Conservation (phyloP, 2,113 vertebrate species). For the Gasterosteus nipponicus region DNA sequence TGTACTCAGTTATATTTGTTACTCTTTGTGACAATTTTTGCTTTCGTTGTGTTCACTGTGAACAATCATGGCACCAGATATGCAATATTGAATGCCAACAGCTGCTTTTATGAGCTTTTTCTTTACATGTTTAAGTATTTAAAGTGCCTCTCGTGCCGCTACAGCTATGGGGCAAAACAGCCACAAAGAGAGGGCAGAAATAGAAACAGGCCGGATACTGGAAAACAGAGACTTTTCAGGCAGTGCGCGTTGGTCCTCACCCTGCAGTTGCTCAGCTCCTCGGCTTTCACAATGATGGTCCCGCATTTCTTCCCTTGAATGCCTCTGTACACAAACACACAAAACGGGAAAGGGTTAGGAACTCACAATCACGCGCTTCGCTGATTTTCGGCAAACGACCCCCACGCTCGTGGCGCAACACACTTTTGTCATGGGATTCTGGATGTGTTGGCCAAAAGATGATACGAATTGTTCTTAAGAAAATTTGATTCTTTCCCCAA, state of each 20-base stretch:
- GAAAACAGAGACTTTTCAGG: background rate
- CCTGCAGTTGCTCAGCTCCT: conserved; percentile 95
- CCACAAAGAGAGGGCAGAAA: background rate
- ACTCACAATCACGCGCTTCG: background rate
- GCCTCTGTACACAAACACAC: conserved; percentile 82
- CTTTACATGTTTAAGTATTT: background rate
- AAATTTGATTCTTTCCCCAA: background rate
- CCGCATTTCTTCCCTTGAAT: conserved; percentile 97
- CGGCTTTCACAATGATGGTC: conserved; percentile 92
- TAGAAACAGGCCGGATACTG: background rate
- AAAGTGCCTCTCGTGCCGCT: background rate
- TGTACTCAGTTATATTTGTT: background rate
- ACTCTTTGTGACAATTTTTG: background rate
- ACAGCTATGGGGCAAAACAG: background rate
- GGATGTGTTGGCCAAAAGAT: background rate
- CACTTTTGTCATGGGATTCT: background rate
- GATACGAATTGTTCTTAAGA: background rate
- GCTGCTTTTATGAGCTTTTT: background rate
- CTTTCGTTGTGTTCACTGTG: background rate
- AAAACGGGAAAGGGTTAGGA: conserved; percentile 24
- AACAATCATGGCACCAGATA: background rate
- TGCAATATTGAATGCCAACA: background rate
- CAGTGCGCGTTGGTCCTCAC: conserved; percentile 78
- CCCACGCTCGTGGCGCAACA: background rate
- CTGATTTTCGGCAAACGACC: background rate